Evolutionary conservation across 1,140 invertebrate species (phyloP).

Genomic region (Drosophila nebulosa): DNA sequence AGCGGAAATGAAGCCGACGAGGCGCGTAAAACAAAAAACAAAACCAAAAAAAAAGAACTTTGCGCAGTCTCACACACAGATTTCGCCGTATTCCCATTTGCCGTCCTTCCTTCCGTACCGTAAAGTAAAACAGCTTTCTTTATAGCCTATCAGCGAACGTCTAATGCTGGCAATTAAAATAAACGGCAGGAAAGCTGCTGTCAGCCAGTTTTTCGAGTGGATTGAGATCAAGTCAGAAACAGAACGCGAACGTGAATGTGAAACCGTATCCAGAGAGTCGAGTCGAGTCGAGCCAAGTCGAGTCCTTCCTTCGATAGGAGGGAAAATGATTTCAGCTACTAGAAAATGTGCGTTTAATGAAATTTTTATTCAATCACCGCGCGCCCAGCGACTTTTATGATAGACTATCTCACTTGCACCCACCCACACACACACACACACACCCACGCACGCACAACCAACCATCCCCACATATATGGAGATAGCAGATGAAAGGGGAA

Average conservation of each 20-base stretch:
- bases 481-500: neutral
- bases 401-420: conserved; percentile 17
- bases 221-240: conserved; percentile 2
- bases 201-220: conserved; percentile 1
- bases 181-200: conserved; percentile 51
- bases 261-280: neutral
- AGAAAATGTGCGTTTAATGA: conserved; percentile 74
- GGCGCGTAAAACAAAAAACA: conserved; percentile 52
- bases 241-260: neutral
- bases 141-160: conserved; percentile 65
- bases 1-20: conserved; percentile 64
- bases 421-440: neutral
- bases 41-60: neutral
- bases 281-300: too few species aligned
- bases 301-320: neutral
- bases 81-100: neutral
- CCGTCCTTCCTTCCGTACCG: neutral
- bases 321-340: conserved; percentile 31
- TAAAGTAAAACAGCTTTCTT: conserved; percentile 43
- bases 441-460: neutral
- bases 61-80: neutral
- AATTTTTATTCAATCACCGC: conserved; percentile 75
- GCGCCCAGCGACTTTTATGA: conserved; percentile 52
- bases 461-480: neutral
- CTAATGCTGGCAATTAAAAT: conserved; percentile 76